Evolutionary conservation across 35 echinoderm and acorn worm genomes (phyloP).

Genomic region (Ptychodera flava): DNA sequence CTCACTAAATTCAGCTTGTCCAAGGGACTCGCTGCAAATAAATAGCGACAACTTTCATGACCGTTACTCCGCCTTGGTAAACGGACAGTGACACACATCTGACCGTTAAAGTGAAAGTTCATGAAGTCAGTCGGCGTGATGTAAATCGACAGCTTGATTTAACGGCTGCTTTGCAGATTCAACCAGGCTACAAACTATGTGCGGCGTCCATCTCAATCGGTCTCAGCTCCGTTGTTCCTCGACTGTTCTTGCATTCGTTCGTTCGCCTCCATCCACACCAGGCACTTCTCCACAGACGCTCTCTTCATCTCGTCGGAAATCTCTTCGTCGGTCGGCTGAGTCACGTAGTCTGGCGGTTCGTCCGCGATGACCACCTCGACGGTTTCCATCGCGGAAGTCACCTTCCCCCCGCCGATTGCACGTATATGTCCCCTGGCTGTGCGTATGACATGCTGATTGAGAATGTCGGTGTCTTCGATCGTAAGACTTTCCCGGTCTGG

Average conservation of each 20-base stretch:
- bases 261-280: not conserved
- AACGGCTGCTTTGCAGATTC: too few species aligned
- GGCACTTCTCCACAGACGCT: not conserved
- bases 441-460: not conserved
- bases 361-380: not conserved
- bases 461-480: not conserved
- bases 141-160: too few species aligned
- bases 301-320: not conserved
- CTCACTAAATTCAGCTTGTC: too few species aligned
- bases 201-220: too few species aligned
- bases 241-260: not conserved
- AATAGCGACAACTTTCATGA: too few species aligned
- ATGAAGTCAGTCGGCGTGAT: too few species aligned
- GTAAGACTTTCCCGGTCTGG: not conserved
- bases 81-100: too few species aligned
- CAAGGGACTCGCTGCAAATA: too few species aligned
- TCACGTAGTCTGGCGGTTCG: not conserved
- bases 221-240: too few species aligned
- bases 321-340: not conserved
- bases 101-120: too few species aligned
- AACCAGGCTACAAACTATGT: too few species aligned
- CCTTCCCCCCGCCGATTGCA: not conserved
- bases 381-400: not conserved
- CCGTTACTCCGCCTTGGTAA: too few species aligned
- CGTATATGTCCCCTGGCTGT: not conserved